These are phyloP conservation scores for Hipposideros armiger DNA, from an alignment of 2,113 vertebrate species.

Conservation along the genomic window DNA sequence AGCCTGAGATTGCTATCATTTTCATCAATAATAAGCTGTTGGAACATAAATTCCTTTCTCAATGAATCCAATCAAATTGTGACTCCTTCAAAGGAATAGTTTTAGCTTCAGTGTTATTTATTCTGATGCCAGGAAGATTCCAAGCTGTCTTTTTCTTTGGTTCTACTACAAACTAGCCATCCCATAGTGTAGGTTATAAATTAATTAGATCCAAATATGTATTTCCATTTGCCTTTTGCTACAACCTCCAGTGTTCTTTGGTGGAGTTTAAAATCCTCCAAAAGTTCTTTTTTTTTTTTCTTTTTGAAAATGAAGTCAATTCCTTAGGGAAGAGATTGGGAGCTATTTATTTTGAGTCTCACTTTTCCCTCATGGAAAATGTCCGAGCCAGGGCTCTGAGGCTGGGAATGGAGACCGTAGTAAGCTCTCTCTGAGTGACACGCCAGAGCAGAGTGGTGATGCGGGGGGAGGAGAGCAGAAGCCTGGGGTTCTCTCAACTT, in stretches of 20 bases:
- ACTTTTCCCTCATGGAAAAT: not conserved
- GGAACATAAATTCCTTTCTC: not conserved
- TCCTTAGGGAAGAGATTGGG: not conserved
- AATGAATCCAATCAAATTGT: not conserved
- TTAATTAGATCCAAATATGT: not conserved
- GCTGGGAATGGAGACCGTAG: not conserved
- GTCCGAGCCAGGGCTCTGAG: not conserved
- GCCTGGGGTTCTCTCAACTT: not conserved
- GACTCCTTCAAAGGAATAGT: not conserved
- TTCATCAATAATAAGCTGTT: not conserved
- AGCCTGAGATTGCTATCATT: not conserved
- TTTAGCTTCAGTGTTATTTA: not conserved
- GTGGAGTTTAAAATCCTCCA: not conserved
- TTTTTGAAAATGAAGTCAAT: not conserved
- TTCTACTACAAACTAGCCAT: not conserved
- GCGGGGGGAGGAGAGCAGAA: not conserved
- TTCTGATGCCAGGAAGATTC: not conserved
- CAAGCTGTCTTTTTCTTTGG: not conserved
- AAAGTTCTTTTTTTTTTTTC: not conserved
- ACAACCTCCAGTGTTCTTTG: not conserved
- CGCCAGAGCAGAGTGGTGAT: not conserved
- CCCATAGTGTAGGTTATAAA: not conserved
- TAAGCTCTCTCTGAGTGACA: not conserved
- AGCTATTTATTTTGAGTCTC: not conserved
- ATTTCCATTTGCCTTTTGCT: not conserved